Conservation (phyloP, 1,140 invertebrate genomes). For the Zaprionus kolodkinae region DNA sequence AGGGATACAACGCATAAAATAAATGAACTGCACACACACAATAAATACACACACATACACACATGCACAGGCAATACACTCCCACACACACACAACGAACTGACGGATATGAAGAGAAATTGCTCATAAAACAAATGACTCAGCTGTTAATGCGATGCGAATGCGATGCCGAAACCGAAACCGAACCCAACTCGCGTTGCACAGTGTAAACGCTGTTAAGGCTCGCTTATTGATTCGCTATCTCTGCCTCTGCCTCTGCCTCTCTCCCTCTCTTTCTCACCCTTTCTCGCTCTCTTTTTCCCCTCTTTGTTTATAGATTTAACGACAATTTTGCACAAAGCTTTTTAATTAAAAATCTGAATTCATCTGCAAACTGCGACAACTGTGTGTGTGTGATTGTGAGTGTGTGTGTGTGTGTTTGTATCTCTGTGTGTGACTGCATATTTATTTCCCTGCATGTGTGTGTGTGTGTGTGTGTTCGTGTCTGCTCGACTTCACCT, state of each 20-base stretch:
- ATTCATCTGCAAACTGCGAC: conserved; percentile 11
- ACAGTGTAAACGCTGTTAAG: conserved; percentile 2
- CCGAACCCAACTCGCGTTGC: not conserved
- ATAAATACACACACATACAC: conserved; percentile 7
- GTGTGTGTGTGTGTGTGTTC: not conserved
- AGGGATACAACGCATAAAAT: conserved; percentile 68
- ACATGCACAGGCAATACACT: not conserved
- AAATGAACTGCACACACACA: conserved; percentile 63
- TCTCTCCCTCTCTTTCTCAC: not conserved
- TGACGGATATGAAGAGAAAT: conserved; percentile 50
- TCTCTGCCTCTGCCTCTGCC: not conserved
- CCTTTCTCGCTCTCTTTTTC: not conserved
- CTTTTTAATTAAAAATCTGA: conserved; percentile 21
- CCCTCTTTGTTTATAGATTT: conserved; percentile 46
- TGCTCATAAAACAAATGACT: conserved; percentile 59
- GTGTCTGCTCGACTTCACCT: conserved; percentile 5
- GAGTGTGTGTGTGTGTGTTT: not conserved
- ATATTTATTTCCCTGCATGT: not conserved
- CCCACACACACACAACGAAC: conserved; percentile 32
- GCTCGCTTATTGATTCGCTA: conserved; percentile 23
- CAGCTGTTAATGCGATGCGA: conserved; percentile 41
- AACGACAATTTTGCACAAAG: conserved; percentile 19
- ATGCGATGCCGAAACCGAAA: too few species aligned
- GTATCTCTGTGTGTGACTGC: not conserved
- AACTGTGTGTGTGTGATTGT: not conserved